These are phyloP conservation scores for Eupithecia insigniata DNA, from an alignment of 2,888 invertebrate species.

Conservation along the genomic window DNA sequence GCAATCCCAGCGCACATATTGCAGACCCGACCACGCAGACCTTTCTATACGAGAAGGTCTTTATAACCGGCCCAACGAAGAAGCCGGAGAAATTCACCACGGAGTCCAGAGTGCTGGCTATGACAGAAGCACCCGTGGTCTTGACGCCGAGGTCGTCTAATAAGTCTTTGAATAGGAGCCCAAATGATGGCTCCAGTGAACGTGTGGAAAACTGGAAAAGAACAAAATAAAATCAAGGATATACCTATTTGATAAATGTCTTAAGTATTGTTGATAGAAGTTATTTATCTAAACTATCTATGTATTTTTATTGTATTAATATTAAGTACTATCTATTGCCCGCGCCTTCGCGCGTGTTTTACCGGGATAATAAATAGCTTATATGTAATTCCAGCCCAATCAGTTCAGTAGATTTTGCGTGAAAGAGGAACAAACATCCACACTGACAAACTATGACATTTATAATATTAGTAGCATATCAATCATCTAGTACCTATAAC, in stretches of 20 bases:
- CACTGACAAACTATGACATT: too few relatives aligned
- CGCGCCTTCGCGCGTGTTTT: too few relatives aligned
- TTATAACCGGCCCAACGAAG: conserved; percentile 90
- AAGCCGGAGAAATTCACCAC: conserved; percentile 91
- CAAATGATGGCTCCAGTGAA: conserved; percentile 92
- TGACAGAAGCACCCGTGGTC: conserved; percentile 89
- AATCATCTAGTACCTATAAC: too few relatives aligned
- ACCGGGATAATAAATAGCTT: too few relatives aligned
- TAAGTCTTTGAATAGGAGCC: conserved; percentile 90
- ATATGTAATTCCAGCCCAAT: too few relatives aligned
- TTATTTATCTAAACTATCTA: too few relatives aligned
- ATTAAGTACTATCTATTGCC: too few relatives aligned
- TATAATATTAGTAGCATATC: too few relatives aligned
- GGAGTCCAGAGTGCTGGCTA: conserved; percentile 90
- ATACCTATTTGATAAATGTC: neutral
- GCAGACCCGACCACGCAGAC: conserved; percentile 87
- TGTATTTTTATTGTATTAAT: too few relatives aligned
- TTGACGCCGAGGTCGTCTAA: conserved; percentile 87
- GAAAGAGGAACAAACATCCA: too few relatives aligned
- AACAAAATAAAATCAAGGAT: conserved; percentile 7
- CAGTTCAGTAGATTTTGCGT: too few relatives aligned
- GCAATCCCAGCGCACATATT: conserved; percentile 87
- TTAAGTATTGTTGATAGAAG: too few relatives aligned
- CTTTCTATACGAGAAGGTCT: conserved; percentile 89
- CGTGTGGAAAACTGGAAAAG: conserved; percentile 89